Conservation (phyloP, 1,140 invertebrate species). For the Zaprionus inermis region DNA sequence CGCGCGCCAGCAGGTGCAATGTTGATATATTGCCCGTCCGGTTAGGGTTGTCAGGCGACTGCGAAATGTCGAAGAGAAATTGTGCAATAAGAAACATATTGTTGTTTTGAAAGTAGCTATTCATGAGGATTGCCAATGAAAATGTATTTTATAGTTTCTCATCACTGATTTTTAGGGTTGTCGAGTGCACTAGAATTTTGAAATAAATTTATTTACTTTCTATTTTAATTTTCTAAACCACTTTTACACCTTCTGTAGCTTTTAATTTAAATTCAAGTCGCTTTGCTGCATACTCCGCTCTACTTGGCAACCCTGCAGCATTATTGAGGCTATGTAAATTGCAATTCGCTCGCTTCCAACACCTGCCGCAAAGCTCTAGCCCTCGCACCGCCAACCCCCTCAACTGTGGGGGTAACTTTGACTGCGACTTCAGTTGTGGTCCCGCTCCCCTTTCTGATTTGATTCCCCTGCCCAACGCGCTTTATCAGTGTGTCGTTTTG, state of each 20-base stretch:
- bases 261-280: too few species aligned
- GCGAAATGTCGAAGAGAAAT: slow-evolving; percentile 16
- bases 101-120: not conserved
- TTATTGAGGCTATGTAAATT: slow-evolving; percentile 64
- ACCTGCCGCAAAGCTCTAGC: slow-evolving; percentile 61
- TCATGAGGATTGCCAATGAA: not conserved
- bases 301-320: slow-evolving; percentile 40
- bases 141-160: not conserved
- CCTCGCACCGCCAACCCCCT: not conserved
- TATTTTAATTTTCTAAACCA: not conserved
- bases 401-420: slow-evolving; percentile 20
- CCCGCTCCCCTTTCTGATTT: not conserved
- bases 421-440: not conserved
- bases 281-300: too few species aligned
- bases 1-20: slow-evolving; percentile 19
- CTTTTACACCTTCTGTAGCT: not conserved
- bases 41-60: slow-evolving; percentile 54
- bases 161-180: too few species aligned
- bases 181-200: not conserved
- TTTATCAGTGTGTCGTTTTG: slow-evolving; percentile 77
- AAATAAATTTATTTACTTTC: not conserved
- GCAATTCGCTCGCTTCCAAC: slow-evolving; percentile 54
- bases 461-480: not conserved
- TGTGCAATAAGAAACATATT: not conserved
- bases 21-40: slow-evolving; percentile 34